Conservation (phyloP, 2,797 vertebrate species). For the Petrocephalus schoutedeni region DNA sequence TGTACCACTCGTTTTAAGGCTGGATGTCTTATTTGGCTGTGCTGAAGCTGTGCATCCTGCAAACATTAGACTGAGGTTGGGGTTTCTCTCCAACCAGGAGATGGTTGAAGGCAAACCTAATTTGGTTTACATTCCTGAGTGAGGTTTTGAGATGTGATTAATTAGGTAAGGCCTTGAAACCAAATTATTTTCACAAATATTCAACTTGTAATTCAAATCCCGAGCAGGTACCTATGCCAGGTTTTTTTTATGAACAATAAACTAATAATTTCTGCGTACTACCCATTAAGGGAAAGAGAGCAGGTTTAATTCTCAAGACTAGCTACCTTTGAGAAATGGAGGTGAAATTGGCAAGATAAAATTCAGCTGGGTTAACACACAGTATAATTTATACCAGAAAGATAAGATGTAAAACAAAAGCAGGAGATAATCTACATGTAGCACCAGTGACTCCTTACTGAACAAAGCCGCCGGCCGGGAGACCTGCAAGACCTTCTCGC, state of each 20-base stretch:
- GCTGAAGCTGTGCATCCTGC: not conserved
- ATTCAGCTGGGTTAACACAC: not conserved
- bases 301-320: not conserved
- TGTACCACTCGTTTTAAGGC: not conserved
- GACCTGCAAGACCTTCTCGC: not conserved
- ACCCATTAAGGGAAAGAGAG: not conserved
- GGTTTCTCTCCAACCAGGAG: not conserved
- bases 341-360: not conserved
- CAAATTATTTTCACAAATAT: slow-evolving; percentile 4
- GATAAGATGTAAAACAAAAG: not conserved
- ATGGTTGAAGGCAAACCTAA: not conserved
- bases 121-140: not conserved
- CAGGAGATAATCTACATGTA: not conserved
- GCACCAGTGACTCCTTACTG: not conserved
- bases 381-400: not conserved
- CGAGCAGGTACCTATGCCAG: not conserved
- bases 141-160: not conserved
- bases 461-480: not conserved
- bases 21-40: not conserved
- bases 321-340: not conserved
- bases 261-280: not conserved
- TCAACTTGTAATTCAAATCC: not conserved
- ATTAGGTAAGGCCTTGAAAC: not conserved
- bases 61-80: not conserved
- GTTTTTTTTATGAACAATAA: not conserved